Base-by-base conservation (phyloP, 2,113 vertebrate species). In the Ginglymostoma cirratum region DNA sequence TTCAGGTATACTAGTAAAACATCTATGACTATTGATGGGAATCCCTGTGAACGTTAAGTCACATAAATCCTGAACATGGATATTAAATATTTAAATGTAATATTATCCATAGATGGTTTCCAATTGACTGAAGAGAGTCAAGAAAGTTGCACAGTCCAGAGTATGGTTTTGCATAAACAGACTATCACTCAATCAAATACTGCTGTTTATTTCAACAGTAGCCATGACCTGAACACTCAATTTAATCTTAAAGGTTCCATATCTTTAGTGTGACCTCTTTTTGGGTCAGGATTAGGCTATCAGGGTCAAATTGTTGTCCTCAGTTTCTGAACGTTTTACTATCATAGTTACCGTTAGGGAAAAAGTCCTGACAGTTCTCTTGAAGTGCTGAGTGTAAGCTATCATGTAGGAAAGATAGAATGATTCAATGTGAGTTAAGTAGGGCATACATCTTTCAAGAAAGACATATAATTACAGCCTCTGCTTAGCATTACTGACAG, bases 1-100 rank as follows among this genome's bases (percentile, higher is more conserved):
- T 97, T 98, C 97, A 96, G 96, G 97, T 98, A 97, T 97, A 98
- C 98, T 98, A 98, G 97, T 67, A 96, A 97, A 97, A 98, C 97
- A 97, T 97, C 97, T 97, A 97, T 98, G 97, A 96, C 23, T 96
- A 96, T 96, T 97, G 96, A 97, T 97, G 96, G 98, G 97, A 97
- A 97, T 97, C 97, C 96, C 97, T 96, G 96, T 96, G 93, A 97
- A 96, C 96, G 96, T 96, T 96, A 96, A 97, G 97, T 97, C 96
- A 97, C 97, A 98, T 98, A 97, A 97, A 97, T 98, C 97, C 98
- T 96, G 96, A 96, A 97, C 97, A 96, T 97, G 96, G 97, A 97
- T 97, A 96, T 97, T 97, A 97, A 97, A 97, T 97, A 97, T 97
- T 98, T 98, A 97, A 97, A 96, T 97, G 98, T 97, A 98, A 97